phyloP scores from a whole-genome alignment of 2,888 invertebrate genomes.

The Lepas anatifera region DNA sequence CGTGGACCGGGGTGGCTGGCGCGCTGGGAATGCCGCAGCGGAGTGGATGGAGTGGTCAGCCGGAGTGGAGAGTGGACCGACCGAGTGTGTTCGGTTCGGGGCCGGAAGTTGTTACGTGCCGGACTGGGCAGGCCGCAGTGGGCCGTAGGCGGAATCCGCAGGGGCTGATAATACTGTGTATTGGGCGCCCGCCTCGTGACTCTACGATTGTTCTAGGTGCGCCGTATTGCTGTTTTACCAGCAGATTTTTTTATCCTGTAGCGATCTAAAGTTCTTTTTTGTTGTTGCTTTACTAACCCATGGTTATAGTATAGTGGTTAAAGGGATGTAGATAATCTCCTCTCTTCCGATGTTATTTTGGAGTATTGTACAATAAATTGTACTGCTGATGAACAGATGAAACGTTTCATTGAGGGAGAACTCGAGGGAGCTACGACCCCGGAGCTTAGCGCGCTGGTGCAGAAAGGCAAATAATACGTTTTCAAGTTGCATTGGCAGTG shows the following conservation, averaged over 20 bases:
- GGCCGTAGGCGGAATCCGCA: constrained; percentile 3
- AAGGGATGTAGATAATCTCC: constrained; percentile 6
- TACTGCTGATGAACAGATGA: constrained; percentile 7
- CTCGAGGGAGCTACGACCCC: too few relatives aligned
- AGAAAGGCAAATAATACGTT: too few relatives aligned
- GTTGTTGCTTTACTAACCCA: constrained; percentile 14
- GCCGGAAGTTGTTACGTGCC: too few relatives aligned
- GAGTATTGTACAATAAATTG: constrained; percentile 9
- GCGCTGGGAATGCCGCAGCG: too few relatives aligned
- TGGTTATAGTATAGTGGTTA: background rate
- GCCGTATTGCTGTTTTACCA: constrained; percentile 1
- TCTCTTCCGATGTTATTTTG: constrained; percentile 7
- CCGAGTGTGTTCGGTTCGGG: too few relatives aligned
- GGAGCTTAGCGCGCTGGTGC: too few relatives aligned
- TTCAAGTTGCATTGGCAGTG: too few relatives aligned
- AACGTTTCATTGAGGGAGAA: too few relatives aligned
- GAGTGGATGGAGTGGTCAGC: too few relatives aligned
- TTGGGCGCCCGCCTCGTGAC: background rate
- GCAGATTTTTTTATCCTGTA: background rate
- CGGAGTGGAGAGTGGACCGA: too few relatives aligned
- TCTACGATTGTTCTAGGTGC: background rate
- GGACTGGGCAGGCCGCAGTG: too few relatives aligned
- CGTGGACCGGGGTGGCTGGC: too few relatives aligned
- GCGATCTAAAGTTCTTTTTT: background rate
- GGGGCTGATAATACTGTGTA: background rate